phyloP scores from a whole-genome alignment of 2,113 vertebrate species.

The Bathybates hornii region DNA sequence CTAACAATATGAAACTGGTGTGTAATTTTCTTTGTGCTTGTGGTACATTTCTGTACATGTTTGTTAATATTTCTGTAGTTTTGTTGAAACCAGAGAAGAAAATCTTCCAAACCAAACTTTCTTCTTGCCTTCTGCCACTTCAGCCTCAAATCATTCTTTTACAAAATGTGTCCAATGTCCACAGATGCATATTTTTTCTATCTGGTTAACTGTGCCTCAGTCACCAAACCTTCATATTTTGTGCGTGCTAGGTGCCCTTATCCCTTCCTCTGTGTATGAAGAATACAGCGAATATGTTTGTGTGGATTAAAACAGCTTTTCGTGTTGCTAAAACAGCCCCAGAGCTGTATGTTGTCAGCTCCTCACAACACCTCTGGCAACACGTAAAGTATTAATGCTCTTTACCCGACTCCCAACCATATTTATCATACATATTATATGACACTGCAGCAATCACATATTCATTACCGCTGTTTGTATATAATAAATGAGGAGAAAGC shows the following conservation, averaged over 20 bases:
- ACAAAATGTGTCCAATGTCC: neutral
- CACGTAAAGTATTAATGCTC: conserved; percentile 9
- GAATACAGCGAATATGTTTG: neutral
- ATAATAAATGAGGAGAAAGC: conserved; percentile 21
- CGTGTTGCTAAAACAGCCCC: neutral
- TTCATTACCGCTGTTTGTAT: conserved; percentile 25
- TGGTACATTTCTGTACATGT: neutral
- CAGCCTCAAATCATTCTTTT: neutral
- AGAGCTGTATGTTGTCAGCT: neutral
- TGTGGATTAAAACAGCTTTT: neutral
- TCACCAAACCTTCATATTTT: neutral
- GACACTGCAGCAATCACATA: conserved; percentile 1
- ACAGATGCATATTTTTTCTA: neutral
- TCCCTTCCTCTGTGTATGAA: neutral
- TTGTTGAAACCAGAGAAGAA: neutral
- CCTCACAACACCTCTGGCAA: neutral
- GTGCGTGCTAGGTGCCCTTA: neutral
- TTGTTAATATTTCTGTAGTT: neutral
- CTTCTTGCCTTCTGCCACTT: neutral
- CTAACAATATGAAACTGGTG: neutral
- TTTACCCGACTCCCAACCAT: neutral
- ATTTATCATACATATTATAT: conserved; percentile 38
- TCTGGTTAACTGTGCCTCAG: neutral
- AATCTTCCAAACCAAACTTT: neutral
- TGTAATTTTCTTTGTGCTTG: neutral